phyloP scores from a whole-genome alignment of 1,140 invertebrate species.

The Medauroidea extradentata region DNA sequence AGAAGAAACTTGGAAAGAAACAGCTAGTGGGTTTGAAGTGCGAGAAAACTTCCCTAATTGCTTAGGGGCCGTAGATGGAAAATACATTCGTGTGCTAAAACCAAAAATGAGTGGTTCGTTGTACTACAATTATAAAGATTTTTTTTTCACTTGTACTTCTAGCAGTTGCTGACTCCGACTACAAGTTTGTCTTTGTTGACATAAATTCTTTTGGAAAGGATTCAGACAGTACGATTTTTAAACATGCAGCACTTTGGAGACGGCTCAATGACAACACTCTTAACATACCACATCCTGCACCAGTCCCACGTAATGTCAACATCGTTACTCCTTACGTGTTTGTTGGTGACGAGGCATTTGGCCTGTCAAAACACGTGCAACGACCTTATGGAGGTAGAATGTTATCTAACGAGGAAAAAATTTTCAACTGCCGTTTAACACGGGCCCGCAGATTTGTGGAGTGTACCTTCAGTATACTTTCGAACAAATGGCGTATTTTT shows the following conservation, averaged over 20 bases:
- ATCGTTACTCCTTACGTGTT: conserved; percentile 32
- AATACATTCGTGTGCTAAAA: conserved; percentile 28
- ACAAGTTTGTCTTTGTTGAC: conserved; percentile 40
- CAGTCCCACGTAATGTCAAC: conserved; percentile 1
- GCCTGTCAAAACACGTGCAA: conserved; percentile 35
- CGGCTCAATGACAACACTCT: conserved; percentile 5
- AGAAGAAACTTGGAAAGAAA: conserved; percentile 28
- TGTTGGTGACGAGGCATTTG: conserved; percentile 46
- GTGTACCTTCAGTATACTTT: conserved; percentile 40
- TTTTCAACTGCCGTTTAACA: conserved; percentile 45
- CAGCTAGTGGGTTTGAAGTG: conserved; percentile 28
- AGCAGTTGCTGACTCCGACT: conserved; percentile 38
- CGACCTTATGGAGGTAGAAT: conserved; percentile 31
- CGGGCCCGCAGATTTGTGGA: conserved; percentile 42
- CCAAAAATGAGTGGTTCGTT: conserved; percentile 29
- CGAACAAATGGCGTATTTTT: conserved; percentile 28
- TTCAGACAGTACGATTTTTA: conserved; percentile 27
- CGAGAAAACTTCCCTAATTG: conserved; percentile 35
- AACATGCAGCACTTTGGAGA: conserved; percentile 12
- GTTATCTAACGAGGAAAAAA: conserved; percentile 22
- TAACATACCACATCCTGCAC: conserved; percentile 8
- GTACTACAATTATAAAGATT: conserved; percentile 38
- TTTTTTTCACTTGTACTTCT: conserved; percentile 40
- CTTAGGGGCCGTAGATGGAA: conserved; percentile 37
- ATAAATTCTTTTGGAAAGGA: conserved; percentile 36